phyloP scores from a whole-genome alignment of 2,113 vertebrate species.

The Brachyistius frenatus region DNA sequence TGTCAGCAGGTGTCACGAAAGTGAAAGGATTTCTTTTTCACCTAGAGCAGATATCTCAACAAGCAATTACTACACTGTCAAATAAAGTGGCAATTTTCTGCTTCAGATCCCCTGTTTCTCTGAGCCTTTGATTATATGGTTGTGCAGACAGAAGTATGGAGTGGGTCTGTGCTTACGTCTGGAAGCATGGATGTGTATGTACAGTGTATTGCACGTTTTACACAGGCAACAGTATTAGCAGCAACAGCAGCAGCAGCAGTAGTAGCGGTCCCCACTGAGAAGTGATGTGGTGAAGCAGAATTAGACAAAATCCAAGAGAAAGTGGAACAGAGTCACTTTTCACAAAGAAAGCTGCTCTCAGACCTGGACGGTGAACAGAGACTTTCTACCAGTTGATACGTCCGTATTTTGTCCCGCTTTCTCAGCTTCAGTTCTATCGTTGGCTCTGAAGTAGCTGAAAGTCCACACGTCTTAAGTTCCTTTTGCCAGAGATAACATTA shows the following conservation, averaged over 20 bases:
- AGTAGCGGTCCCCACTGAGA: constrained; percentile 19
- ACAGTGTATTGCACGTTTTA: neutral
- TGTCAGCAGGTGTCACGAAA: constrained; percentile 21
- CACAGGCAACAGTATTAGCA: constrained; percentile 4
- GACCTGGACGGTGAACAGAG: neutral
- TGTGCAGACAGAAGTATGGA: constrained; percentile 3
- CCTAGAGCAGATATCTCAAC: constrained; percentile 9
- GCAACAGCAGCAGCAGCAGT: neutral
- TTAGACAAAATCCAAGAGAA: constrained; percentile 19
- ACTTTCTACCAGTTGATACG: neutral
- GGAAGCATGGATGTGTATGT: neutral
- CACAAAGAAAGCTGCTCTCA: constrained; percentile 9
- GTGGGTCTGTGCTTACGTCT: neutral
- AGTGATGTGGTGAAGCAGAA: constrained; percentile 5
- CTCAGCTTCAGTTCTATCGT: neutral
- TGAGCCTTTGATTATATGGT: constrained; percentile 33
- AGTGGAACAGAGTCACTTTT: constrained; percentile 29
- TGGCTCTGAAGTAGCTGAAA: neutral
- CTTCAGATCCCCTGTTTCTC: neutral
- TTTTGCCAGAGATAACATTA: neutral
- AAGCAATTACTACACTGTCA: neutral
- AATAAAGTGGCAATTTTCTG: neutral
- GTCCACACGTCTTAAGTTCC: neutral
- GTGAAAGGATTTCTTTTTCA: constrained; percentile 18
- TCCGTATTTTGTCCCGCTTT: constrained; percentile 4